These are phyloP conservation scores for Nemapogon koenigi DNA, from an alignment of 2,888 invertebrate genomes.

Conservation along the genomic window DNA sequence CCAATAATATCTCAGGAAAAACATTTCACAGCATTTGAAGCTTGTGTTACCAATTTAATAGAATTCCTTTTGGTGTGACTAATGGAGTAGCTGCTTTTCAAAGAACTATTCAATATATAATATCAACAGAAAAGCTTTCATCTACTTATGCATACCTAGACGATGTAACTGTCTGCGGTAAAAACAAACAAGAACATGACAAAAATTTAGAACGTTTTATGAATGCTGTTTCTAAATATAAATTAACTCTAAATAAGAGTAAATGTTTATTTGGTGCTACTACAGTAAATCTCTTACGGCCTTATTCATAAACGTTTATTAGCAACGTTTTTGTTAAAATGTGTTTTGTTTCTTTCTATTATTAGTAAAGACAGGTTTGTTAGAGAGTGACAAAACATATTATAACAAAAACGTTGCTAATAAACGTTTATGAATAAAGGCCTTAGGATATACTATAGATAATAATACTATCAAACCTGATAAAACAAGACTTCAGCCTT, in stretches of 20 bases:
- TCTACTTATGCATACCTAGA: neutral
- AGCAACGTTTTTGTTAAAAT: too few species aligned
- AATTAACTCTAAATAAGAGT: neutral
- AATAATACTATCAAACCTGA: neutral
- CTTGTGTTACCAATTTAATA: constrained; percentile 3
- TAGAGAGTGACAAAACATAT: too few species aligned
- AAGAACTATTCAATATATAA: constrained; percentile 1
- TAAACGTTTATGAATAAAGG: neutral
- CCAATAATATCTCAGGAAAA: neutral
- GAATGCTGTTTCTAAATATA: neutral
- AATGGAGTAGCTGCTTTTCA: constrained; percentile 5
- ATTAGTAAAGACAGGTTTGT: too few species aligned
- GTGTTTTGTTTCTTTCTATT: too few species aligned
- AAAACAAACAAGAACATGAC: neutral
- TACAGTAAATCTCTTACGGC: neutral
- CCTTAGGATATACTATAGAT: neutral
- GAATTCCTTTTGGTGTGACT: constrained; percentile 3
- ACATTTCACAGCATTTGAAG: constrained; percentile 5
- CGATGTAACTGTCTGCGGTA: neutral
- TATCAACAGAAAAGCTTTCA: neutral
- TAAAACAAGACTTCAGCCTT: neutral
- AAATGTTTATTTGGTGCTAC: neutral
- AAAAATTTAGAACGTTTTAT: neutral
- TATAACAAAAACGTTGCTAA: too few species aligned
- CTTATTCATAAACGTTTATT: too few species aligned